These are phyloP conservation scores for Nipponia nippon DNA, from an alignment of 2,113 vertebrate genomes.

Conservation along the genomic window DNA sequence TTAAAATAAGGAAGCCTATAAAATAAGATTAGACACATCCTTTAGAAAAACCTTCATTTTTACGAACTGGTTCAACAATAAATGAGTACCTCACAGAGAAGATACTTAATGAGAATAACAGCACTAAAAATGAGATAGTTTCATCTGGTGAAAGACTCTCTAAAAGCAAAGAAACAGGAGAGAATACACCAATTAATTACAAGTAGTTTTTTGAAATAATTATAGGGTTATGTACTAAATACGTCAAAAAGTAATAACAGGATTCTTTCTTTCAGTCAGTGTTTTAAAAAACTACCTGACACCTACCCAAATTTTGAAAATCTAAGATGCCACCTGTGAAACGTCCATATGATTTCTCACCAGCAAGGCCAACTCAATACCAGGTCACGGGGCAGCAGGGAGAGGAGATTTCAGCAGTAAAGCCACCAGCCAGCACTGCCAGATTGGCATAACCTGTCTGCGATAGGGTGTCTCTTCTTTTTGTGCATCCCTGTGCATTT, in stretches of 20 bases:
- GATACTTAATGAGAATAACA: background rate
- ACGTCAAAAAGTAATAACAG: background rate
- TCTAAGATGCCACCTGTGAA: background rate
- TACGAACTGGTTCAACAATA: background rate
- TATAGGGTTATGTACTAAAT: background rate
- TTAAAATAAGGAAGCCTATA: background rate
- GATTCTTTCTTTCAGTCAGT: background rate
- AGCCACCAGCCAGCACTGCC: background rate
- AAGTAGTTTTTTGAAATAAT: slow-evolving; percentile 1
- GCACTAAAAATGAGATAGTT: background rate
- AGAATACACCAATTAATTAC: slow-evolving; percentile 18
- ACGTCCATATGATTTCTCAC: background rate
- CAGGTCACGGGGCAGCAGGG: background rate
- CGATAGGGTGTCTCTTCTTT: rapidly evolving
- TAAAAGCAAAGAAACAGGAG: background rate
- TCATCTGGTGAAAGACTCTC: background rate
- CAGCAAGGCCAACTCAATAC: background rate
- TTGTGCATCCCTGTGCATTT: background rate
- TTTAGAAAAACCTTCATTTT: background rate
- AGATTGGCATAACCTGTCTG: background rate
- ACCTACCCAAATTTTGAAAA: background rate
- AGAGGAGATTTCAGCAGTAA: background rate
- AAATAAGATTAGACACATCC: background rate
- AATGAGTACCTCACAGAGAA: background rate
- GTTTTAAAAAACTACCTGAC: background rate